These are phyloP conservation scores for Drosophila siamana DNA, from an alignment of 2,888 invertebrate genomes.

Conservation along the genomic window DNA sequence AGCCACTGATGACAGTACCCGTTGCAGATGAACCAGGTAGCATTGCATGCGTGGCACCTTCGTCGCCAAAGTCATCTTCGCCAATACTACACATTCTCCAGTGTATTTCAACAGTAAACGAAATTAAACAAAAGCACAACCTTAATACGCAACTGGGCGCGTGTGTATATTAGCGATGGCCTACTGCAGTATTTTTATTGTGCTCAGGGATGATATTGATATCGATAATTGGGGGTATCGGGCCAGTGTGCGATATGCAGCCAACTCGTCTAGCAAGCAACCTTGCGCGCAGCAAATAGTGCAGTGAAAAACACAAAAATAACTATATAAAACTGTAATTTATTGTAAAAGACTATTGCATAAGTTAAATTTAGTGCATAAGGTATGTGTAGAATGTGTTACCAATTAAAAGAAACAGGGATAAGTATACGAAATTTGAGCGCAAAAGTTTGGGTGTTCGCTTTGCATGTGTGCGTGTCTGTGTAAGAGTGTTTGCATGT, in stretches of 20 bases:
- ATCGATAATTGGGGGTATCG: conserved; percentile 27
- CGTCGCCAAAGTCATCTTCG: conserved; percentile 85
- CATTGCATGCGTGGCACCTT: conserved; percentile 83
- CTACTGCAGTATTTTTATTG: neutral
- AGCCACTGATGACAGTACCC: conserved; percentile 10
- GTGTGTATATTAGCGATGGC: conserved; percentile 37
- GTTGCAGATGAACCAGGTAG: conserved; percentile 42
- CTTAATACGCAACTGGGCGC: conserved; percentile 20
- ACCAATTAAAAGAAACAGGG: conserved; percentile 10
- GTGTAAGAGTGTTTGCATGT: conserved; percentile 22
- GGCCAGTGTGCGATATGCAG: conserved; percentile 45
- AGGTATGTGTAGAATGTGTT: conserved; percentile 48
- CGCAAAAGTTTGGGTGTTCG: conserved; percentile 56
- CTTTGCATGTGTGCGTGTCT: conserved; percentile 37
- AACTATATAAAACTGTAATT: conserved; percentile 55
- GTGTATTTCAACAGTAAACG: conserved; percentile 29
- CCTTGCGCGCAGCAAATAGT: conserved; percentile 64
- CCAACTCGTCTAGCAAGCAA: conserved; percentile 61
- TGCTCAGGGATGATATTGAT: conserved; percentile 42
- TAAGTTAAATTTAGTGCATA: conserved; percentile 59
- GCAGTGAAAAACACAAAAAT: conserved; percentile 73
- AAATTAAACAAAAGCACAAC: conserved; percentile 20
- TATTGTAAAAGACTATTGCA: conserved; percentile 53
- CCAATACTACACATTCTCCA: conserved; percentile 84
- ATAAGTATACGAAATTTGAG: conserved; percentile 44